Evolutionary conservation across 2,888 invertebrate species (phyloP).

Genomic region (Tenthredo notha): DNA sequence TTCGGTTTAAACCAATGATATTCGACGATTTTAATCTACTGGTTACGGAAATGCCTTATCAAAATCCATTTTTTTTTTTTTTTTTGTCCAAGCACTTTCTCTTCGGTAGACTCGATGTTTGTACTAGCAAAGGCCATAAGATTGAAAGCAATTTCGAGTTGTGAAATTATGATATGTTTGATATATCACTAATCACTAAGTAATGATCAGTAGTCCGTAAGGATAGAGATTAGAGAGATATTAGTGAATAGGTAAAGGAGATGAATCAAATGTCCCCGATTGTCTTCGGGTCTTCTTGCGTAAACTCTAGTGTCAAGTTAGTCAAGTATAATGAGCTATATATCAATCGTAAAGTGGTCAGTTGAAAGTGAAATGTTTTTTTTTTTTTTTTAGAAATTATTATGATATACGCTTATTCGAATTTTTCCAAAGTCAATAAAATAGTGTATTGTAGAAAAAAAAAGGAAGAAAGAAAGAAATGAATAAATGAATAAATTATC

Average conservation of each 20-base stretch:
- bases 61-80: too few relatives aligned
- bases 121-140: background rate
- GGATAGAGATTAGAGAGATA: background rate
- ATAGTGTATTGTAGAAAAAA: background rate
- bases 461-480: background rate
- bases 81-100: background rate
- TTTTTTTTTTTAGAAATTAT: background rate
- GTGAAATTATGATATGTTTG: background rate
- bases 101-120: background rate
- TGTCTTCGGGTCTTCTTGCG: background rate
- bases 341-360: background rate
- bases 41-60: too few relatives aligned
- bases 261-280: background rate
- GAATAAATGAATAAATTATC: too few relatives aligned
- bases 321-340: constrained; percentile 2
- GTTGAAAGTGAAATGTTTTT: background rate
- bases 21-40: too few relatives aligned
- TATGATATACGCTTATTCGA: background rate
- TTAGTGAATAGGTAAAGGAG: background rate
- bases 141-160: background rate
- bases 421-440: constrained; percentile 7
- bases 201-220: constrained; percentile 3
- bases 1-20: too few relatives aligned
- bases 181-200: background rate
- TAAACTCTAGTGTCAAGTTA: constrained; percentile 7